phyloP scores from a whole-genome alignment of 2,113 vertebrate genomes.

The Neolamprologus caudopunctatus region DNA sequence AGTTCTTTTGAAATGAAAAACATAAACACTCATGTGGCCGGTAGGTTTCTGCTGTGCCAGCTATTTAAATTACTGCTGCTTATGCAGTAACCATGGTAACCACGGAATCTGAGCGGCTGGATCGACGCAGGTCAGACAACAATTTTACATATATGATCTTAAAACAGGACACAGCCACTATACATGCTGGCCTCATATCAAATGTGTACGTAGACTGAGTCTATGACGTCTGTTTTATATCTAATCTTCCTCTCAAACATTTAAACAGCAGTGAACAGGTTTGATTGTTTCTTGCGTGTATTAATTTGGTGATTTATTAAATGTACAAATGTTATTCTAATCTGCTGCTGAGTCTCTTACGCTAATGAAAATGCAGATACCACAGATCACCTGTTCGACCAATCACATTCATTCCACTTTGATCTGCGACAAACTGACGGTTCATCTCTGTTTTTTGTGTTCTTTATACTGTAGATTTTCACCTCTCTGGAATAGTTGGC shows the following conservation, averaged over 20 bases:
- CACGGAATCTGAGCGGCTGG: not conserved
- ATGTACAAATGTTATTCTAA: not conserved
- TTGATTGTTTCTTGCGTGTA: not conserved
- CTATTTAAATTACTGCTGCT: too few species aligned
- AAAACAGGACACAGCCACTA: not conserved
- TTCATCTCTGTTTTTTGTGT: not conserved
- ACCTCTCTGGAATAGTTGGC: not conserved
- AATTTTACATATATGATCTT: not conserved
- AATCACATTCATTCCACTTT: not conserved
- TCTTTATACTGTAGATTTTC: not conserved
- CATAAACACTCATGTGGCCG: too few species aligned
- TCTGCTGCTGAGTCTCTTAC: not conserved
- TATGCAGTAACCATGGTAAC: not conserved
- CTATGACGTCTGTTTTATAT: fast-evolving
- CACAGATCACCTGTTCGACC: fast-evolving
- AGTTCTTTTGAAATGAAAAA: not conserved
- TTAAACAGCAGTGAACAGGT: not conserved
- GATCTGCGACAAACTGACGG: not conserved
- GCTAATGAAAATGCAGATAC: not conserved
- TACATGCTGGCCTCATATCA: not conserved
- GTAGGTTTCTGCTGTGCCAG: fast-evolving
- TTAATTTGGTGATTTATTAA: not conserved
- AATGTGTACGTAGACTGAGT: fast-evolving
- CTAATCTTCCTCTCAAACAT: not conserved
- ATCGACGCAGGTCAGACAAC: fast-evolving